Evolutionary conservation across 2,797 vertebrate species (phyloP).

Genomic region (Esox masquinongy): DNA sequence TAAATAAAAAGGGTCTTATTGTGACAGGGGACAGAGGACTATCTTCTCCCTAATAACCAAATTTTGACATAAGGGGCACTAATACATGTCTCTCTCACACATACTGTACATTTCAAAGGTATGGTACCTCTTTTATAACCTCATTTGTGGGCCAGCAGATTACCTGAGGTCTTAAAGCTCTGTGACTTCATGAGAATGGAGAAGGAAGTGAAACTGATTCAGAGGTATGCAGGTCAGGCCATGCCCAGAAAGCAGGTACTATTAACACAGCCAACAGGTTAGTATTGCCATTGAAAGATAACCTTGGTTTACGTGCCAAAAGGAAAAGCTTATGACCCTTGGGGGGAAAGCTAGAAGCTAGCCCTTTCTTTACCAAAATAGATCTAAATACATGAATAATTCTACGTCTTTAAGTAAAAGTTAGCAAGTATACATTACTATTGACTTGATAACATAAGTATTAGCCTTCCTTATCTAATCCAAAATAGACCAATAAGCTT

Average conservation of each 20-base stretch:
- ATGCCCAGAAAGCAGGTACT: conserved; percentile 46
- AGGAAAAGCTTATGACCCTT: background rate
- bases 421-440: background rate
- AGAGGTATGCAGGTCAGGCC: conserved; percentile 43
- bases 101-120: conserved; percentile 5
- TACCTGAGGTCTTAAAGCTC: conserved; percentile 36
- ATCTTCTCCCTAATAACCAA: conserved; percentile 2
- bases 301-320: conserved; percentile 10
- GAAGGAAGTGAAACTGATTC: conserved; percentile 54
- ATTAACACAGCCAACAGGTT: conserved; percentile 40
- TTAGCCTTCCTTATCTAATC: background rate
- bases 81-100: conserved; percentile 7
- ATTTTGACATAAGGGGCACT: conserved; percentile 31
- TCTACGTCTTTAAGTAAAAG: background rate
- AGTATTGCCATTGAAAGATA: conserved; percentile 47
- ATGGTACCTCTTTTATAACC: conserved; percentile 8
- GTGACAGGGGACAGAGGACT: conserved; percentile 17
- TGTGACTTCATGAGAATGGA: conserved; percentile 35
- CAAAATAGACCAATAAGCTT: background rate
- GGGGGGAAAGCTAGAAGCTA: background rate
- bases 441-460: background rate
- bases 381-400: background rate
- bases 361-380: background rate
- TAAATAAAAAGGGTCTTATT: background rate
- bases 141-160: conserved; percentile 20